phyloP scores from a whole-genome alignment of 2,113 vertebrate species.

The Macquaria ambigua region DNA sequence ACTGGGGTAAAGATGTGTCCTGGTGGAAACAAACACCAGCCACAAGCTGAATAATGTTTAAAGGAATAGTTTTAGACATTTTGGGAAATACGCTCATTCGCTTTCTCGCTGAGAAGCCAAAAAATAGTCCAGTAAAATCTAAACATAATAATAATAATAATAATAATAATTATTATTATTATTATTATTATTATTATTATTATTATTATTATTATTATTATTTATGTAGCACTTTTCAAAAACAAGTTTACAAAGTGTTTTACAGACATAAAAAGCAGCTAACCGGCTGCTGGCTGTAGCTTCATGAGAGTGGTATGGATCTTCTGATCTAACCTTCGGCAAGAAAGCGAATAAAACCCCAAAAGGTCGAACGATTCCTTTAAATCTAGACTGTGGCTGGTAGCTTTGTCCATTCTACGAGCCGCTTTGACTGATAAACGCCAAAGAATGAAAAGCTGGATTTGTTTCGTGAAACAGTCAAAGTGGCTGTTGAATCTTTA shows the following conservation, averaged over 20 bases:
- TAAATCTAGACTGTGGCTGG: background rate
- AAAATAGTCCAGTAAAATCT: background rate
- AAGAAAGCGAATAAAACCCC: background rate
- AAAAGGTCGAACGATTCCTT: slow-evolving; percentile 1
- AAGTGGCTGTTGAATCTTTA: background rate
- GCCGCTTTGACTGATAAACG: background rate
- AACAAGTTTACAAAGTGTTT: too few species aligned
- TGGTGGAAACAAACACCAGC: background rate
- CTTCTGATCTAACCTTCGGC: background rate
- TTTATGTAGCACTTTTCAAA: too few species aligned
- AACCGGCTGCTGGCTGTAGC: background rate
- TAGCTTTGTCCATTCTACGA: background rate
- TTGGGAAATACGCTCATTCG: background rate
- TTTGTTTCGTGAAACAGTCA: background rate
- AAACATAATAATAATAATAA: background rate
- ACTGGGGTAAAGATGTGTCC: slow-evolving; percentile 1
- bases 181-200: too few species aligned
- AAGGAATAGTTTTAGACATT: background rate
- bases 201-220: too few species aligned
- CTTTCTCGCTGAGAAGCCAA: background rate
- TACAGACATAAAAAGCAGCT: background rate
- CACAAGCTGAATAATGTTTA: background rate
- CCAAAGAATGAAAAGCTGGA: background rate
- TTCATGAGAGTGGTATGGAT: background rate
- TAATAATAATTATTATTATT: too few species aligned